Evolutionary conservation across 2,888 invertebrate species (phyloP), one percentile per base, ranked within the genome.

Genomic region (Selenia dentaria): DNA sequence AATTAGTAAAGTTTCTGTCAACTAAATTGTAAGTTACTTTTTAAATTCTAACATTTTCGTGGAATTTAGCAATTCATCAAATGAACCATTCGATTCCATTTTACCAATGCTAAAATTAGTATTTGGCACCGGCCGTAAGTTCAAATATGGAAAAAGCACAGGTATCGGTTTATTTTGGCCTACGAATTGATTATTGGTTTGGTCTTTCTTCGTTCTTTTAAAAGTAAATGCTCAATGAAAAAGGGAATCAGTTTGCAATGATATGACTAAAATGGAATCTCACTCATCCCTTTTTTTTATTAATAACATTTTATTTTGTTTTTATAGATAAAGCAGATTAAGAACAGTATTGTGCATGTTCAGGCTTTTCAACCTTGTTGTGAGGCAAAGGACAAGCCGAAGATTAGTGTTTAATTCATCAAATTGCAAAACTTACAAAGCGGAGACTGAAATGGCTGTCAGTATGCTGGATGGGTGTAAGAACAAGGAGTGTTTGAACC

Each of bases 401-500:
- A 65, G 51, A 64, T 34, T 51, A 34, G 44, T 56, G 42, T 62
- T 54, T 27, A 57, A 52, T 48, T 41, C 48, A 37, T 39, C 51
- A 38, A 34, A 51, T 47, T 44, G 32, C 27, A 54, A 55, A 22
- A 22, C 2, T 1, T 1, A 22, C 22, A 6, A 22, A 22, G 6
- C 8, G 22, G 22, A 22, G 14, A 39, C 35, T 41, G 26, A 24
- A 33, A 14, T 28, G 22, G 34, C 16, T 26, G 29, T 31, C 2
- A 41, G 2, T 12, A 59, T 61, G 29, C 79, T 84, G 79, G 76
- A 79, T 20, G 56, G 36, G 8, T 74, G 73, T 51, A 65, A 58
- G 28, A 59, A 60, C 16, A 80, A 74, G 27, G 78, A 83, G 33
- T 74, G 76, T 51, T 45, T 77, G 28, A 22, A 47, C 4, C 77